These are phyloP conservation scores for Synanthedon andrenaeformis DNA, from an alignment of 2,888 invertebrate genomes.

Conservation along the genomic window DNA sequence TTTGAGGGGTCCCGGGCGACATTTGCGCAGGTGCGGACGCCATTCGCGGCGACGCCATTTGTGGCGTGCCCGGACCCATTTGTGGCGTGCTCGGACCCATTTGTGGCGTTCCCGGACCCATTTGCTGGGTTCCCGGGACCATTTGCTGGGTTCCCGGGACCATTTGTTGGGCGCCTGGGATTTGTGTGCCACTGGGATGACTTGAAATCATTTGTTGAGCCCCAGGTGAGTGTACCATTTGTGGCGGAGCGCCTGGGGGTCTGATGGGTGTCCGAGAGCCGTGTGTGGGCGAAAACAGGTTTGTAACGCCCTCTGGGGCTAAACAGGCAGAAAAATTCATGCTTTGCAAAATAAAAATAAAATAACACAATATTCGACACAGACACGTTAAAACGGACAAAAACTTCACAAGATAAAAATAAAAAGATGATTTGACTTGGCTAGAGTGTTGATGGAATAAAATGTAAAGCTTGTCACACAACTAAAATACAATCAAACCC, in stretches of 20 bases:
- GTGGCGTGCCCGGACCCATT: slow-evolving; percentile 27
- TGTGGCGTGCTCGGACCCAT: slow-evolving; percentile 33
- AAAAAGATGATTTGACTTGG: too few relatives aligned
- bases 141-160: slow-evolving; percentile 30
- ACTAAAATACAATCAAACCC: too few relatives aligned
- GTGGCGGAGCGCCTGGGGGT: slow-evolving; percentile 39
- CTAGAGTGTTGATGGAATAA: too few relatives aligned
- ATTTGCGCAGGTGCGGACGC: slow-evolving; percentile 55
- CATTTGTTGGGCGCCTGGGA: slow-evolving; percentile 28
- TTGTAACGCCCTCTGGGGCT: slow-evolving; percentile 62
- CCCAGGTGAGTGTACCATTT: slow-evolving; percentile 31
- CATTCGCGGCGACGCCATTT: slow-evolving; percentile 51
- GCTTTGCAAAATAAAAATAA: slow-evolving; percentile 36
- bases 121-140: slow-evolving; percentile 29
- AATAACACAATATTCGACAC: slow-evolving; percentile 12
- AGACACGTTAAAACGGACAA: background rate
- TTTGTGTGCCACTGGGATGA: slow-evolving; percentile 19
- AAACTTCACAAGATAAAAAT: too few relatives aligned
- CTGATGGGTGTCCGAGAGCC: slow-evolving; percentile 46
- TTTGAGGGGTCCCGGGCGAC: slow-evolving; percentile 58
- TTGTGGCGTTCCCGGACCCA: slow-evolving; percentile 30
- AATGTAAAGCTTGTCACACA: too few relatives aligned
- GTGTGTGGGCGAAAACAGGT: slow-evolving; percentile 58
- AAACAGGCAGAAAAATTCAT: slow-evolving; percentile 25
- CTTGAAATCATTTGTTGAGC: slow-evolving; percentile 25